Evolutionary conservation across 2,113 vertebrate genomes (phyloP).

Genomic region (Melanerpes formicivorus): DNA sequence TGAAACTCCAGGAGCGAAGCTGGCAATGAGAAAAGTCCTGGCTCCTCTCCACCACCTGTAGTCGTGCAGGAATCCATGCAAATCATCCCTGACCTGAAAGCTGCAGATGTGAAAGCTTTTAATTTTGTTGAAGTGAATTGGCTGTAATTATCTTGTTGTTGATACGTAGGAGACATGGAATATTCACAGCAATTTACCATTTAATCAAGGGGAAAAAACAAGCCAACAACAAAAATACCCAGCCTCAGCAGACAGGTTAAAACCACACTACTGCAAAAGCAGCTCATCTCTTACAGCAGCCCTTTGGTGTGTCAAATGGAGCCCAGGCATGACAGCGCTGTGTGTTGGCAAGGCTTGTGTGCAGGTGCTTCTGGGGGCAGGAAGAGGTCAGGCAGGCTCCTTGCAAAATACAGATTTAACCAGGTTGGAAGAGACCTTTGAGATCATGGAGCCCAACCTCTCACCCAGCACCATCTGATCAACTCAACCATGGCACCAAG

Average conservation of each 20-base stretch:
- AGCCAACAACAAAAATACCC: no score
- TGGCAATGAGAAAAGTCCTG: conserved; percentile 30
- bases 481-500: no score
- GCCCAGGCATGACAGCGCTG: background rate
- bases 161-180: conserved; percentile 62
- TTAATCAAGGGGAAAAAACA: background rate
- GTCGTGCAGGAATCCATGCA: conserved; percentile 48
- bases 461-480: no score
- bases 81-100: conserved; percentile 43
- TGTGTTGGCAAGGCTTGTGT: background rate
- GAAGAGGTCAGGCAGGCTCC: background rate
- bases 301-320: conserved; percentile 2
- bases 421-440: no score
- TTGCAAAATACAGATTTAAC: background rate
- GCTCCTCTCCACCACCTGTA: conserved; percentile 38
- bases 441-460: no score
- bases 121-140: conserved; percentile 71
- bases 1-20: conserved; percentile 47
- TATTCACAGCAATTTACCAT: conserved; percentile 38
- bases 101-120: conserved; percentile 60
- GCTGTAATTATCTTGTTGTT: conserved; percentile 66
- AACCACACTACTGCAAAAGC: background rate
- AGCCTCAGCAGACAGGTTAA: conserved; percentile 1
- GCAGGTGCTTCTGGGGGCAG: background rate
- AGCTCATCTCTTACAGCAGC: background rate